Base-by-base conservation (phyloP, 2,888 invertebrate genomes). In the Rhingia campestris region DNA sequence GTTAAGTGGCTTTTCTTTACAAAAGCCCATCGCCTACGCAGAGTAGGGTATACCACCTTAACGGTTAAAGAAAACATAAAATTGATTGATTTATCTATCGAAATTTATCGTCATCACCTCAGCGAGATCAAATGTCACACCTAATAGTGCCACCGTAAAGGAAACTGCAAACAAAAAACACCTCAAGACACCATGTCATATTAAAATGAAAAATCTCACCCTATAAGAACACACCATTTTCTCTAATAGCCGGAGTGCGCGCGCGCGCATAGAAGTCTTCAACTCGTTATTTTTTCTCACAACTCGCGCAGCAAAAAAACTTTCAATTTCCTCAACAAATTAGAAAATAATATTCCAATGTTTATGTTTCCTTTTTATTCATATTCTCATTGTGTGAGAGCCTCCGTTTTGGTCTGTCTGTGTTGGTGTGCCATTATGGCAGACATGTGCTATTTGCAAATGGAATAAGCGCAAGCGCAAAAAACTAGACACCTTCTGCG, bases 261-360 rank as follows among this genome's bases (percentile, higher is more conserved):
- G 69, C 49, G 69, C 45, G 58, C 59, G 45, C 53, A 6, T n/a
- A 58, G 58, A 43, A 51, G n/a, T 79, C 7, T 56, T 54, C 53
- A 22, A 2, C 22, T 22, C 39, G 58, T 43, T 45, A 37, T 7
- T 4, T 7, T 32, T n/a, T 33, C 7, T 43, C 0, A 53, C 7
- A 51, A 53, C 45, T 47, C 22, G 3, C 22, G 67, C 41, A 72
- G 47, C 47, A 32, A 32, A 73, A 82, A 67, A 82, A 82, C 82
- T 82, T 82, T 82, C 82, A 82, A 79, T 82, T 82, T 82, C 82
- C 82, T 73, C 82, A 79, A 73, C 82, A 79, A 82, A 79, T 82
- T 82, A 82, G 73, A 82, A 79, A 82, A 82, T 69, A 79, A 82
- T 82, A 82, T 73, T 73, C 67, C 67, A 61, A 69, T 79, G 79